Evolutionary conservation across 2,797 vertebrate genomes (phyloP).

Genomic region (Phaenicophaeus curvirostris): DNA sequence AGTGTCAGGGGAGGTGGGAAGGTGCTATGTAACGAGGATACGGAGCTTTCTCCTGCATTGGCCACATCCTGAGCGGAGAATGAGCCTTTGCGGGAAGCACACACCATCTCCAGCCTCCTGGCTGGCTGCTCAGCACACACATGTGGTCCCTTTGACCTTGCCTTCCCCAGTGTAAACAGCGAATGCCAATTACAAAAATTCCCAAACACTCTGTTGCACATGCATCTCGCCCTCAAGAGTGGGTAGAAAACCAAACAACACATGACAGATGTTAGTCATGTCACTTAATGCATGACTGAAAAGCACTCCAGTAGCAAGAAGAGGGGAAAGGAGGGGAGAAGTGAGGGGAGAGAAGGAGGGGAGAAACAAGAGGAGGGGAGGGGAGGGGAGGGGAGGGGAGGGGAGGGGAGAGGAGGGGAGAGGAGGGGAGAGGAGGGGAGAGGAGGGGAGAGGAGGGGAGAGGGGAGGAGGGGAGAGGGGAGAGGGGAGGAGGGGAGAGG

Average conservation of each 20-base stretch:
- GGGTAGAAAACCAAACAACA: background rate
- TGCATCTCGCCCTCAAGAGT: background rate
- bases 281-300: background rate
- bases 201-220: conserved; percentile 11
- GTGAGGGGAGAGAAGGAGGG: too few species aligned
- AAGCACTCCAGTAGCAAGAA: background rate
- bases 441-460: too few species aligned
- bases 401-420: too few species aligned
- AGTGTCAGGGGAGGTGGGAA: background rate
- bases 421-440: too few species aligned
- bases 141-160: background rate
- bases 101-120: background rate
- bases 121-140: rapidly evolving
- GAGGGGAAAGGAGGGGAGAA: background rate
- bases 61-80: background rate
- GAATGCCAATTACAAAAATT: background rate
- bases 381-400: background rate
- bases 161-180: background rate
- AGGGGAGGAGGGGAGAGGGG: too few species aligned
- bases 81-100: rapidly evolving
- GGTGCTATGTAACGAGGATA: background rate
- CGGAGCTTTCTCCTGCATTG: background rate
- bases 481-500: background rate
- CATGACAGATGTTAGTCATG: conserved; percentile 39
- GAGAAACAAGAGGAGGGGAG: too few species aligned